These are phyloP conservation scores for Lasioglossum marginatum DNA, from an alignment of 2,888 invertebrate genomes.

Conservation along the genomic window DNA sequence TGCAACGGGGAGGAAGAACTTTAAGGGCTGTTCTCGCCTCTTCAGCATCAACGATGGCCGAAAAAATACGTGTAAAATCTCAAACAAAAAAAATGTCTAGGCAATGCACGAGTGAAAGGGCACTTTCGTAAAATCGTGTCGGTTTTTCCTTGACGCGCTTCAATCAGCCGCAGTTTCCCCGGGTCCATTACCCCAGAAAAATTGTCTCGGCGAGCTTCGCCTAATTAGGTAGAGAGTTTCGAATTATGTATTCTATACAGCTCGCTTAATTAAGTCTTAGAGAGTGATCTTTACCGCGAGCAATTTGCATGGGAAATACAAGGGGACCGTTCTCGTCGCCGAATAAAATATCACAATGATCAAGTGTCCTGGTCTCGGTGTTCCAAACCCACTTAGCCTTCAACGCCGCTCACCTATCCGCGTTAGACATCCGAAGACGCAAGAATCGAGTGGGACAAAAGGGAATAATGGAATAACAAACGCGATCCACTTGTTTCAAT, in stretches of 20 bases:
- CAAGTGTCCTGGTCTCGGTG: neutral
- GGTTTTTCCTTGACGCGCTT: neutral
- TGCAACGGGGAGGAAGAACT: too few relatives aligned
- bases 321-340: neutral
- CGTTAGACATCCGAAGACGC: neutral
- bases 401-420: neutral
- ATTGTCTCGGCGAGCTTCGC: neutral
- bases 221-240: slow-evolving; percentile 7
- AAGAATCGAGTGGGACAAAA: neutral
- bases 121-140: neutral
- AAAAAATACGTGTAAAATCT: too few relatives aligned
- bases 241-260: slow-evolving; percentile 13
- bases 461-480: slow-evolving; percentile 8
- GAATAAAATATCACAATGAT: slow-evolving; percentile 15
- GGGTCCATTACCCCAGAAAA: neutral
- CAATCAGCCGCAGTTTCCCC: neutral
- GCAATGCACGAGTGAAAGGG: too few relatives aligned
- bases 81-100: too few relatives aligned
- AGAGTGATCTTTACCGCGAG: slow-evolving; percentile 2
- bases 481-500: slow-evolving; percentile 12
- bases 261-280: neutral
- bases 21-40: too few relatives aligned
- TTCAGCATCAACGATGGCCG: too few relatives aligned
- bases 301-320: slow-evolving; percentile 11
- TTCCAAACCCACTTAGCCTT: neutral